Evolutionary conservation across 2,113 vertebrate species (phyloP).

Genomic region (Baryphthengus martii): DNA sequence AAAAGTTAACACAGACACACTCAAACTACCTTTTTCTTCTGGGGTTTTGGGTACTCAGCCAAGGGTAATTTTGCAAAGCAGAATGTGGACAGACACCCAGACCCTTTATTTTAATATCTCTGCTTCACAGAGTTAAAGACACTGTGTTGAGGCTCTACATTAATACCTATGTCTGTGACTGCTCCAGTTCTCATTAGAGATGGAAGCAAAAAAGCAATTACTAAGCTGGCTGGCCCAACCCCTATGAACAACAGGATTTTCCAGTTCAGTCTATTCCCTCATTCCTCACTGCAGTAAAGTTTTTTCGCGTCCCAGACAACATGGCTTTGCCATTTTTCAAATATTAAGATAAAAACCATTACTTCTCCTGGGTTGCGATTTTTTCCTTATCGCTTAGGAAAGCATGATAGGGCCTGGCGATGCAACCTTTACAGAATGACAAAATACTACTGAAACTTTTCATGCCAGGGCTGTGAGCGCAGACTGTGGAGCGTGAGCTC

Average conservation of each 20-base stretch:
- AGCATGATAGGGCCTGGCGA: not conserved
- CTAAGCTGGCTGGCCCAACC: not conserved
- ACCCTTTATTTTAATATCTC: not conserved
- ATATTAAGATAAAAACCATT: not conserved
- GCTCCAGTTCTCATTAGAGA: slow-evolving; percentile 1
- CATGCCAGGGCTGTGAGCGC: not conserved
- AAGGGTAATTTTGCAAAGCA: not conserved
- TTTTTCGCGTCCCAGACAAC: not conserved
- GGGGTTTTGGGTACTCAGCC: not conserved
- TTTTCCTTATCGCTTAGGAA: not conserved
- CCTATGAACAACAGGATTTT: slow-evolving; percentile 36
- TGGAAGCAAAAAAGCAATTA: slow-evolving; percentile 31
- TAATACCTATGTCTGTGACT: not conserved
- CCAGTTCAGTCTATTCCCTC: slow-evolving; percentile 31
- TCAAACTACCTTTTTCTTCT: not conserved
- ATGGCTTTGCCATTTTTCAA: not conserved
- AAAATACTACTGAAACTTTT: not conserved
- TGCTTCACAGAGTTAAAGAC: not conserved
- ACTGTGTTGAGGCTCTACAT: not conserved
- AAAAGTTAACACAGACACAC: not conserved
- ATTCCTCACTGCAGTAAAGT: not conserved
- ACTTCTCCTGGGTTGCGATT: not conserved
- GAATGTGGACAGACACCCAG: not conserved
- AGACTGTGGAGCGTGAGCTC: not conserved
- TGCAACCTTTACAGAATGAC: not conserved